Evolutionary conservation across 2,888 invertebrate genomes (phyloP), one percentile per base, ranked within the genome.

Genomic region (Meteorus cinctellus): DNA sequence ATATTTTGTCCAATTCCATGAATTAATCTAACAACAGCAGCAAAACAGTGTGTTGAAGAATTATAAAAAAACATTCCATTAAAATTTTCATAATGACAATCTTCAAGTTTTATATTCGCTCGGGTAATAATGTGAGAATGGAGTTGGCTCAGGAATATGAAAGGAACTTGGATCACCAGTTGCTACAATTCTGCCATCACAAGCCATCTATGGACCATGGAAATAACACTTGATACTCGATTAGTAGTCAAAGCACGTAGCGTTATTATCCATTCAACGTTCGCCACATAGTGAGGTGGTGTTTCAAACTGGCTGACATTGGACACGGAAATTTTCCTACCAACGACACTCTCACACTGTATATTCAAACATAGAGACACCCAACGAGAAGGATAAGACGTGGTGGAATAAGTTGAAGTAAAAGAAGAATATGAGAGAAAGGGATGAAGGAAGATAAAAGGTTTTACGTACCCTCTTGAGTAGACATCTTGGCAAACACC

Each of bases 161-260:
- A 31, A 31, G 27, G 65, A 72, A 24, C 67, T 48, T 55, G 55
- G 55, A 55, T 55, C n/a, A 55, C 19, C 8, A 55, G 19, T 6
- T 19, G 19, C 55, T 19, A 55, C n/a, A 66, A 65, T 31, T 62
- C 68, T 80, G 75, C 70, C 69, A 78, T 79, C 77, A 77, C 78
- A 71, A 71, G 36, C 67, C 51, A 41, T 63, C 24, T 29, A 45
- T 31, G 27, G 55, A 41, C 48, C 65, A 74, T 72, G 75, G 59
- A 72, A 74, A 81, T 82, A 84, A 84, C 82, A 81, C 81, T 73
- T 78, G 76, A 80, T 81, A 82, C 80, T 82, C 84, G 82, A 86
- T 88, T 86, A 85, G 85, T 82, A 88, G 84, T 85, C 86, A 76
- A 78, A 80, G 83, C 88, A 88, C 88, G 88, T 88, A 81, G 6